Percentiles rank a stretch among this genome's conserved stretches.
phyloP scores from a whole-genome alignment of 1,140 invertebrate species.

The Ostrea denselamellosa region DNA sequence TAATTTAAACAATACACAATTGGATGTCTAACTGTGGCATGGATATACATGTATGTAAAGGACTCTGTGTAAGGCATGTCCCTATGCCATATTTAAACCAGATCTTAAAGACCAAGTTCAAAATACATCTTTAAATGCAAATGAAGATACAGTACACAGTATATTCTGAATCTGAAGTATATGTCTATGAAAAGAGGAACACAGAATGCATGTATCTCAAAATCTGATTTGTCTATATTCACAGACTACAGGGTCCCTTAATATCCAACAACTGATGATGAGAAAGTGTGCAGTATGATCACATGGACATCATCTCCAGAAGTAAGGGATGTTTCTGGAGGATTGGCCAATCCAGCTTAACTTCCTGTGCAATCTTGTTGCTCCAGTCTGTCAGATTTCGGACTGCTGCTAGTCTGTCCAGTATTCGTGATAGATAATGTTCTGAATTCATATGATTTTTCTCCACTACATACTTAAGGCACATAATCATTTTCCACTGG shows the following conservation, averaged over 20 bases:
- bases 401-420: conserved; percentile 55
- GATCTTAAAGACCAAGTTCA: background rate
- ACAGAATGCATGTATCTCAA: background rate
- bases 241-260: background rate
- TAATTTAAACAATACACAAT: background rate
- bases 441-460: conserved; percentile 47
- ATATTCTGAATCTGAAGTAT: background rate
- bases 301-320: conserved; percentile 55
- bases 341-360: conserved; percentile 56
- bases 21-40: background rate
- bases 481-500: conserved; percentile 64
- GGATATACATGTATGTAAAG: background rate
- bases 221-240: background rate
- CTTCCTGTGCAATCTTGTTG: conserved; percentile 46
- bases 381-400: conserved; percentile 58
- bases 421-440: conserved; percentile 48
- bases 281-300: background rate
- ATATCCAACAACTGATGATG: background rate
- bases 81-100: background rate
- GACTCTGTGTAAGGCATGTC: background rate
- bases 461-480: conserved; percentile 58
- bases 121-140: background rate
- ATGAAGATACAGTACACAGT: background rate
- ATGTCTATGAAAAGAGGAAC: background rate
- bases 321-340: conserved; percentile 54